phyloP scores from a whole-genome alignment of 2,888 invertebrate genomes.

The Hydroisotoma schaefferi region DNA sequence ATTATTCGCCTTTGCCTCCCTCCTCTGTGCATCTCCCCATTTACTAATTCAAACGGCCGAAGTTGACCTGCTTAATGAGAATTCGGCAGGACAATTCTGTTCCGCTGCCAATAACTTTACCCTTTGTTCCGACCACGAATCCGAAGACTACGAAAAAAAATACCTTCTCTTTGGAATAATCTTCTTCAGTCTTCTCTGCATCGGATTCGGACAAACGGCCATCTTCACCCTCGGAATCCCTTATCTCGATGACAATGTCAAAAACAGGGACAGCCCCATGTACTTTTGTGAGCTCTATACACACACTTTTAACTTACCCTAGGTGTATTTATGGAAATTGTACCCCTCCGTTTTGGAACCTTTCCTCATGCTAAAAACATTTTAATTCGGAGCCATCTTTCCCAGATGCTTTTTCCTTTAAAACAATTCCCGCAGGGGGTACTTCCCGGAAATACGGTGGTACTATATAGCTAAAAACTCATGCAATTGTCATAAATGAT shows the following conservation, averaged over 20 bases:
- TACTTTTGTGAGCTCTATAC: conserved; percentile 72
- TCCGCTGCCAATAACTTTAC: not conserved
- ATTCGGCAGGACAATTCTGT: conserved; percentile 18
- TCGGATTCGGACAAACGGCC: conserved; percentile 88
- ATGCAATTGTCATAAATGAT: too few species aligned
- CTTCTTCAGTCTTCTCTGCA: conserved; percentile 79
- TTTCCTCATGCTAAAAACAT: too few species aligned
- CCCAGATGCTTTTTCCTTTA: too few species aligned
- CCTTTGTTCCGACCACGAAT: conserved; percentile 6
- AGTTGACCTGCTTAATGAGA: not conserved
- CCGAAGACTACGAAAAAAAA: conserved; percentile 29
- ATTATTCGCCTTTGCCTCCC: conserved; percentile 77
- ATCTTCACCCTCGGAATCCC: conserved; percentile 89
- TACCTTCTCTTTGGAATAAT: conserved; percentile 75
- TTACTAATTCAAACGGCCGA: conserved; percentile 56
- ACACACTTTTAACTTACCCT: too few species aligned
- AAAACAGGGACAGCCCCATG: conserved; percentile 83
- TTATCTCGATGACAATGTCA: conserved; percentile 90
- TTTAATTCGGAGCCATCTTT: too few species aligned
- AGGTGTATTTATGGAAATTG: too few species aligned
- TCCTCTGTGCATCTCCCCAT: conserved; percentile 83
- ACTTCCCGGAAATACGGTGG: too few species aligned
- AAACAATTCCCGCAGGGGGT: too few species aligned
- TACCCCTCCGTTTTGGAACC: too few species aligned
- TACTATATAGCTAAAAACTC: not conserved